Evolutionary conservation across 2,797 vertebrate species (phyloP).

Genomic region (Sebastes matsubarae): DNA sequence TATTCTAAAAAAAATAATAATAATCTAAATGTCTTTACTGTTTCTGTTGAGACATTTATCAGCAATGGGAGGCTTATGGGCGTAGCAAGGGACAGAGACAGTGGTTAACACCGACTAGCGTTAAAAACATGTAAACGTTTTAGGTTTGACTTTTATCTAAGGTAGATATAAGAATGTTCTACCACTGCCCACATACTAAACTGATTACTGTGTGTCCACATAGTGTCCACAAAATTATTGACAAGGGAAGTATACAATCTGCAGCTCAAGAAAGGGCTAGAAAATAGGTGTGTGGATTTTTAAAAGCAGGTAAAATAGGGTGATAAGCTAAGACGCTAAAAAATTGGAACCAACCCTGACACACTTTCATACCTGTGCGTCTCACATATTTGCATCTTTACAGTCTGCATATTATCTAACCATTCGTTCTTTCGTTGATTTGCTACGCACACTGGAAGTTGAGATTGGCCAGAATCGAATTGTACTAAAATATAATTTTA

Average conservation of each 20-base stretch:
- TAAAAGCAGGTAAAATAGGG: background rate
- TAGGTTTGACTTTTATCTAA: background rate
- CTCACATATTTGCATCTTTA: constrained; percentile 5
- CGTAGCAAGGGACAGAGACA: constrained; percentile 12
- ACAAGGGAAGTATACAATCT: constrained; percentile 30
- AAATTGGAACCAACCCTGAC: background rate
- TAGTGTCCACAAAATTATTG: constrained; percentile 30
- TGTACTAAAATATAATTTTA: constrained; percentile 29
- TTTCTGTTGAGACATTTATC: constrained; percentile 32
- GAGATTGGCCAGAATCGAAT: constrained; percentile 29
- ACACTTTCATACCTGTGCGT: background rate
- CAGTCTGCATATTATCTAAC: constrained; percentile 25
- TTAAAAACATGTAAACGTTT: constrained; percentile 56
- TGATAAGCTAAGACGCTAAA: background rate
- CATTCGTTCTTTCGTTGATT: constrained; percentile 3
- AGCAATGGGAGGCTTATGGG: constrained; percentile 6
- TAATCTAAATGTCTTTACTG: constrained; percentile 7
- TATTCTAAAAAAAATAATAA: constrained; percentile 6
- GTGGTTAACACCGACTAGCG: constrained; percentile 39
- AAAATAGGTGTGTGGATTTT: constrained; percentile 3
- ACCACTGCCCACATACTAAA: constrained; percentile 20
- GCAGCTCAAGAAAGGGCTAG: constrained; percentile 40
- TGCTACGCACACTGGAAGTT: constrained; percentile 32
- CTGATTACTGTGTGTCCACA: constrained; percentile 26
- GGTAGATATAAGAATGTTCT: constrained; percentile 25